Evolutionary conservation across 2,797 vertebrate species (phyloP).

Genomic region (Tadarida brasiliensis): DNA sequence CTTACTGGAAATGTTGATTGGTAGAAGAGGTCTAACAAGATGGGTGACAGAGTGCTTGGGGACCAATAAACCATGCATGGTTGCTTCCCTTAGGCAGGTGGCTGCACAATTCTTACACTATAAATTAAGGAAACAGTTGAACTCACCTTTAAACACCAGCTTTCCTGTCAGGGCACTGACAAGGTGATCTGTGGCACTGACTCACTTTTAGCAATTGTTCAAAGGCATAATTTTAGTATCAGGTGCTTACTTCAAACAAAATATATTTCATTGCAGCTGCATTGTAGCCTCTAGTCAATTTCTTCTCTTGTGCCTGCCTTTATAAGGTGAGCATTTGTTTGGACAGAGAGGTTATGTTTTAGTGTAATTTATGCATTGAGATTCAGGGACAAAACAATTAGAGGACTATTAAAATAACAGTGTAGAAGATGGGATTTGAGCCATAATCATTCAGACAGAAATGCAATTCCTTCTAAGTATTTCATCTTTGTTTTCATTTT

Average conservation of each 20-base stretch:
- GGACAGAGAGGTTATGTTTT: not conserved
- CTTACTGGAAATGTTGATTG: slow-evolving; percentile 1
- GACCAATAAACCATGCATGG: slow-evolving; percentile 60
- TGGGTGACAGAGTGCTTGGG: slow-evolving; percentile 43
- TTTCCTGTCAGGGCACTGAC: slow-evolving; percentile 55
- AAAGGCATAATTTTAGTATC: slow-evolving; percentile 25
- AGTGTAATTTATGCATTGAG: not conserved
- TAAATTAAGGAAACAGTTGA: slow-evolving; percentile 74
- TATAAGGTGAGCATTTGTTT: not conserved
- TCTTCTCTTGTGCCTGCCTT: not conserved
- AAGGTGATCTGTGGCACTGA: slow-evolving; percentile 59
- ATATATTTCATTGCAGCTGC: not conserved
- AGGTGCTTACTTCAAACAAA: slow-evolving; percentile 10
- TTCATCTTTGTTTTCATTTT: not conserved
- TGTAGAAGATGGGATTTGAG: not conserved
- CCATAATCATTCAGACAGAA: not conserved
- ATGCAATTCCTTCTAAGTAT: not conserved
- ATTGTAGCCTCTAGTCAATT: not conserved
- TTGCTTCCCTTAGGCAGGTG: slow-evolving; percentile 64
- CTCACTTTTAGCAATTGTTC: slow-evolving; percentile 49
- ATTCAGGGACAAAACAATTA: not conserved
- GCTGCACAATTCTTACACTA: slow-evolving; percentile 59
- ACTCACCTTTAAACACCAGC: slow-evolving; percentile 70
- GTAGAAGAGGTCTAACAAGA: slow-evolving; percentile 64
- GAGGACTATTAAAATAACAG: not conserved